Evolutionary conservation across 1,140 invertebrate species (phyloP), one percentile per base, ranked within the genome.

Genomic region (Medauroidea extradentata): DNA sequence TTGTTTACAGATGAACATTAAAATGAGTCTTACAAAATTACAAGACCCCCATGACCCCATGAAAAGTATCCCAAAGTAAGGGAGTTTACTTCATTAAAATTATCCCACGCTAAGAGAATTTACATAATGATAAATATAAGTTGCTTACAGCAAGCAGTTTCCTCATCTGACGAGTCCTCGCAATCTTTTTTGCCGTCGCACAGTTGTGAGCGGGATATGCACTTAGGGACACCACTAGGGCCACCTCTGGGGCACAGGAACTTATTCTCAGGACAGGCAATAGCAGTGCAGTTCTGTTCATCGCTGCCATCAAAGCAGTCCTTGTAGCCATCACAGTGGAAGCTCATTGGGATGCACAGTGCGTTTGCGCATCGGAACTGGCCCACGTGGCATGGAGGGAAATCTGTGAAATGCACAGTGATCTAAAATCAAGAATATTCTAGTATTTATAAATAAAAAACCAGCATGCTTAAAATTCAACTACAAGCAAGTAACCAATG

Each of bases 321-420:
- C 54, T 84, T 81, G 71, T 89, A 89, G 11, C 89, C 88, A 64
- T 92, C 90, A 75, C 90, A 93, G 62, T 86, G 87, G 73, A 88
- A 93, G 24, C 83, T 85, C 11, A 82, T 81, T 0, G 94, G 92
- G 54, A 98, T 94, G 75, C 96, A 99, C 14, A 95, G 78, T 4
- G 92, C 90, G 73, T 97, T 97, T 39, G 87, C 86, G 78, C 96
- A 98, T 21, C 91, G 83, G 73, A 97, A 98, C 77, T 98, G 93
- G 8, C 90, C 90, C 48, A 85, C 85, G 65, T 91, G 86, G 75
- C 96, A 99, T 0, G 89, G 80, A 1, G 91, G 91, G 71, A 96
- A 96, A 77, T 87, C 92, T 93, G 74, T 14, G 24, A 19, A 24
- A 44, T 29, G 13, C 44, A 46, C 24, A 62, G 19, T 43, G 16